Conservation (phyloP, 2,797 vertebrate genomes). For the Sebastes taczanowskii region DNA sequence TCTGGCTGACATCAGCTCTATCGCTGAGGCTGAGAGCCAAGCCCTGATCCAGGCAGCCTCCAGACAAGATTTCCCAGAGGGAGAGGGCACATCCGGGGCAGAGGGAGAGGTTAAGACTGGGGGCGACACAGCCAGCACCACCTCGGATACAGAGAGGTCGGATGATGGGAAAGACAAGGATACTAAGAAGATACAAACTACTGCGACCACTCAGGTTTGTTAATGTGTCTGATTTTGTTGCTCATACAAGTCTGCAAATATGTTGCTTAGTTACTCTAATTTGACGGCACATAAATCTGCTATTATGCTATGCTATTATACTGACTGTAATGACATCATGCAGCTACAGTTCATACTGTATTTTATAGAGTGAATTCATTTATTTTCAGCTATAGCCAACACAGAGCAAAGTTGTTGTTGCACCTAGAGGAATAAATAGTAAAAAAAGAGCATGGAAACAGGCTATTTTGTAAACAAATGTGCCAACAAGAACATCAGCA, state of each 20-base stretch:
- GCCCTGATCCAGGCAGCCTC: conserved; percentile 73
- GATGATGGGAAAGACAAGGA: conserved; percentile 98
- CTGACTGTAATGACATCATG: neutral
- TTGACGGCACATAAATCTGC: neutral
- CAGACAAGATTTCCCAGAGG: conserved; percentile 83
- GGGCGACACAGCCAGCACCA: conserved; percentile 92
- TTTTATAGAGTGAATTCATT: neutral
- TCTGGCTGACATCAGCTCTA: conserved; percentile 89
- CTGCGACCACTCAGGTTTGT: conserved; percentile 94
- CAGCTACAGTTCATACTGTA: neutral
- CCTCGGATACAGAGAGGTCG: conserved; percentile 96
- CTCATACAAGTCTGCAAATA: neutral
- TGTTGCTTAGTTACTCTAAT: neutral
- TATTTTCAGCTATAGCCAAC: neutral
- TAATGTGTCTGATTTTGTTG: neutral
- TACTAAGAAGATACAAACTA: conserved; percentile 97
- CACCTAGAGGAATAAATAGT: too few species aligned
- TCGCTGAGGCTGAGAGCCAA: conserved; percentile 88
- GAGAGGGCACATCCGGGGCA: conserved; percentile 82
- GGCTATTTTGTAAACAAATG: too few species aligned
- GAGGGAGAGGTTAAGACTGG: conserved; percentile 87
- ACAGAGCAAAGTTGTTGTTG: too few species aligned
- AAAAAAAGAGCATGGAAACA: too few species aligned
- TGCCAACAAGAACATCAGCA: too few species aligned
- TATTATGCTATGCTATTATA: neutral